Conservation (phyloP, 1,140 invertebrate genomes). For the Popillia japonica region DNA sequence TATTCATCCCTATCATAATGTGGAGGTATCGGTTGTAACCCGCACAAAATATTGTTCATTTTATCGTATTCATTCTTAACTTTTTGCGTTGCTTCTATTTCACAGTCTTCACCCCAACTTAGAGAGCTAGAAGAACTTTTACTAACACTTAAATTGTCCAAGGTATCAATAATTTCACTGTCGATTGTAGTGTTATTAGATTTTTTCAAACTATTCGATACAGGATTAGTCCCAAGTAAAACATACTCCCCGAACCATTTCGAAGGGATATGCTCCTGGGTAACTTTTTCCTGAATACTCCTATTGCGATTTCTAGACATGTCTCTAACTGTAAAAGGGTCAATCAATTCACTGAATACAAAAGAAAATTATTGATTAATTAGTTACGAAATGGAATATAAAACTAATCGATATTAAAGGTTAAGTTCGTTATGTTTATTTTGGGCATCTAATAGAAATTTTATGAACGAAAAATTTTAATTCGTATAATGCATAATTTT, state of each 20-base stretch:
- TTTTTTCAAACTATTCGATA: neutral
- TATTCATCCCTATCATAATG: constrained; percentile 51
- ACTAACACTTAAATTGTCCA: constrained; percentile 35
- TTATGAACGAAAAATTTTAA: too few relatives aligned
- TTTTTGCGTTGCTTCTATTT: constrained; percentile 47
- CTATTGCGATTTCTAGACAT: constrained; percentile 17
- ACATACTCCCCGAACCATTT: neutral
- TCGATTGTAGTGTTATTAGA: neutral
- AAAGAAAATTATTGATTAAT: constrained; percentile 19
- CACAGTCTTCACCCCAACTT: constrained; percentile 53
- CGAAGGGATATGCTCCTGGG: neutral
- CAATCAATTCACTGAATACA: neutral
- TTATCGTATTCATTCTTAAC: constrained; percentile 50
- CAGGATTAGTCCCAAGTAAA: neutral
- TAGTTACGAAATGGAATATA: neutral
- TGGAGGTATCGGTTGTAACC: constrained; percentile 46
- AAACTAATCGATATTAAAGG: too few relatives aligned
- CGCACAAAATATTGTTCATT: constrained; percentile 49
- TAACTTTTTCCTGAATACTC: neutral
- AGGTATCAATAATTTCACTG: neutral
- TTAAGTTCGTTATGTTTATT: too few relatives aligned
- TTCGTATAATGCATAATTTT: neutral
- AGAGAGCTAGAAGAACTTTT: constrained; percentile 53
- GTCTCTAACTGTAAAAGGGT: neutral
- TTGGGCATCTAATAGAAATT: too few relatives aligned